Evolutionary conservation across 2,797 vertebrate genomes (phyloP).

Genomic region (Chaunax sp.): DNA sequence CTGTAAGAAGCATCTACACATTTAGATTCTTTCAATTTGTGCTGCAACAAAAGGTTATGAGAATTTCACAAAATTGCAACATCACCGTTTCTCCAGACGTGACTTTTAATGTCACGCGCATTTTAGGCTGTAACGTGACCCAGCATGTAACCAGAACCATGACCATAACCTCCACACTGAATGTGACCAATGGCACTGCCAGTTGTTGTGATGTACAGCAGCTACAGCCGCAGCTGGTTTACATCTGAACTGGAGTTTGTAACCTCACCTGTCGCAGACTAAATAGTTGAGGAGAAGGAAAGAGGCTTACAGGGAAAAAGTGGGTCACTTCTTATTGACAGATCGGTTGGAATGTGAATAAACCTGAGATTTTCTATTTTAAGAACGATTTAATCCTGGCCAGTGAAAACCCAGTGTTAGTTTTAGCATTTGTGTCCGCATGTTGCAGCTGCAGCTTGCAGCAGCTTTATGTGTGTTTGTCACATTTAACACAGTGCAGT

Average conservation of each 20-base stretch:
- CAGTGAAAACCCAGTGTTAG: not conserved
- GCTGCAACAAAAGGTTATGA: not conserved
- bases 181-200: not conserved
- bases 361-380: constrained; percentile 21
- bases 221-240: not conserved
- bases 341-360: constrained; percentile 57
- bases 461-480: constrained; percentile 3
- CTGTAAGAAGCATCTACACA: not conserved
- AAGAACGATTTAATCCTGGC: too few species aligned
- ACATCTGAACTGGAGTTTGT: too few species aligned
- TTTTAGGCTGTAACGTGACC: too few species aligned
- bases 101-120: not conserved
- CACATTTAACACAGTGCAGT: constrained; percentile 15
- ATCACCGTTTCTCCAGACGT: not conserved
- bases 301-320: constrained; percentile 29
- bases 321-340: constrained; percentile 23
- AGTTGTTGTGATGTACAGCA: not conserved
- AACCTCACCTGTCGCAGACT: constrained; percentile 59
- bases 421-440: constrained; percentile 7
- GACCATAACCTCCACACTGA: not conserved
- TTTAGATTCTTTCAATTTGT: not conserved
- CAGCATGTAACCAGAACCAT: not conserved
- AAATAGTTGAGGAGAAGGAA: constrained; percentile 45
- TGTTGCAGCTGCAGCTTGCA: constrained; percentile 12
- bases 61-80: constrained; percentile 4